Conservation (phyloP, 2,888 invertebrate genomes). For the Drosophila pegasa region DNA sequence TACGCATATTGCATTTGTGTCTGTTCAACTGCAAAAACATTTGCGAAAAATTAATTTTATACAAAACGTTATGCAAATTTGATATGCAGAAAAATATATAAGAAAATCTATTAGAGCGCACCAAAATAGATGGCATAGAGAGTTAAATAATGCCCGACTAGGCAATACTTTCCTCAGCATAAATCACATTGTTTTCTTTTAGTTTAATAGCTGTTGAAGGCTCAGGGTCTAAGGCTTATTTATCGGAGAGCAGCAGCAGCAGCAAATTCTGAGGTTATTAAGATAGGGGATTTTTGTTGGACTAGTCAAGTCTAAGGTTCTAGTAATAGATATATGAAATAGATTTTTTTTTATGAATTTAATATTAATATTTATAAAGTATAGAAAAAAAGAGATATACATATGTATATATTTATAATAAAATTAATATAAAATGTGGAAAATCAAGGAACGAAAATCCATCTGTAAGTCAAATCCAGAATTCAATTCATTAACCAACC, state of each 20-base stretch:
- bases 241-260: neutral
- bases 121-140: constrained; percentile 38
- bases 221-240: neutral
- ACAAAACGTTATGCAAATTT: constrained; percentile 68
- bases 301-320: too few relatives aligned
- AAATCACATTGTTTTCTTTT: neutral
- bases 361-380: too few relatives aligned
- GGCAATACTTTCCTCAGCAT: constrained; percentile 17
- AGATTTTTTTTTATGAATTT: too few relatives aligned
- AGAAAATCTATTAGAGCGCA: constrained; percentile 61
- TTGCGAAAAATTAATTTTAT: constrained; percentile 72
- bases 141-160: constrained; percentile 17
- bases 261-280: neutral
- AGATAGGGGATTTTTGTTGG: too few relatives aligned
- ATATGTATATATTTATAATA: too few relatives aligned
- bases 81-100: constrained; percentile 39
- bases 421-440: too few relatives aligned
- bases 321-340: too few relatives aligned
- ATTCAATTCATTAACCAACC: too few relatives aligned
- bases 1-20: constrained; percentile 25
- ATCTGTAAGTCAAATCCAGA: too few relatives aligned
- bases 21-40: constrained; percentile 70
- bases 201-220: neutral
- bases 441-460: too few relatives aligned
- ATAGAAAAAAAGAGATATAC: too few relatives aligned